These are phyloP conservation scores for Himantopus leucocephalus DNA, from an alignment of 2,113 vertebrate genomes.

Conservation along the genomic window DNA sequence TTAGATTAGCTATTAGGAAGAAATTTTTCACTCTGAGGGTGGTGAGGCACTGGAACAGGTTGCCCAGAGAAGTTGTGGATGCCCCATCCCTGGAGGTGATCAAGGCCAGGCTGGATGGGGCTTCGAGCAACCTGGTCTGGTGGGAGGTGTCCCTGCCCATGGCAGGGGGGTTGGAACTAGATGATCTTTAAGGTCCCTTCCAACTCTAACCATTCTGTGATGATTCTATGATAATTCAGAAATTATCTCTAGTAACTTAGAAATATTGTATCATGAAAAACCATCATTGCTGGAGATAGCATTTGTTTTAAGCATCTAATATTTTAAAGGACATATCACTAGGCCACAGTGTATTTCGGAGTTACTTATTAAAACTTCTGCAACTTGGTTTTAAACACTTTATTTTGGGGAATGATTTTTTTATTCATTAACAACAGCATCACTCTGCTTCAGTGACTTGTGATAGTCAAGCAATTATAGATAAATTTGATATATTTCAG, in stretches of 20 bases:
- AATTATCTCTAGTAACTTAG: background rate
- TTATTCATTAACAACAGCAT: conserved; percentile 2
- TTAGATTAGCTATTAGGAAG: too few relatives aligned
- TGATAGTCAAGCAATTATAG: background rate
- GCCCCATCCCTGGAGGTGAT: too few relatives aligned
- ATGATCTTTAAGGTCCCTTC: too few relatives aligned
- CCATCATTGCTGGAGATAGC: background rate
- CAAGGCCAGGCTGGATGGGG: too few relatives aligned
- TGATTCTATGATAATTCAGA: background rate
- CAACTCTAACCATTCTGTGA: too few relatives aligned
- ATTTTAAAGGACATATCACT: background rate
- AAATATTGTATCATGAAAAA: background rate
- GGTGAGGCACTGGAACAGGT: too few relatives aligned
- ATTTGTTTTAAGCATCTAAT: background rate
- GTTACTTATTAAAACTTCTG: background rate
- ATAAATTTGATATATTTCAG: background rate
- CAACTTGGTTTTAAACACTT: background rate
- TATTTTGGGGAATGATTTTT: background rate
- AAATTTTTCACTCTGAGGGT: too few relatives aligned
- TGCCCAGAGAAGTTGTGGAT: too few relatives aligned
- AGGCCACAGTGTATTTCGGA: background rate
- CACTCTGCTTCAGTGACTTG: background rate
- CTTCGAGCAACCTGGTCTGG: too few relatives aligned
- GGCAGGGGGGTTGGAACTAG: too few relatives aligned
- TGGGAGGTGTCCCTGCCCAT: too few relatives aligned